Conservation (phyloP, 2,888 invertebrate genomes). For the Pandemis corylana region DNA sequence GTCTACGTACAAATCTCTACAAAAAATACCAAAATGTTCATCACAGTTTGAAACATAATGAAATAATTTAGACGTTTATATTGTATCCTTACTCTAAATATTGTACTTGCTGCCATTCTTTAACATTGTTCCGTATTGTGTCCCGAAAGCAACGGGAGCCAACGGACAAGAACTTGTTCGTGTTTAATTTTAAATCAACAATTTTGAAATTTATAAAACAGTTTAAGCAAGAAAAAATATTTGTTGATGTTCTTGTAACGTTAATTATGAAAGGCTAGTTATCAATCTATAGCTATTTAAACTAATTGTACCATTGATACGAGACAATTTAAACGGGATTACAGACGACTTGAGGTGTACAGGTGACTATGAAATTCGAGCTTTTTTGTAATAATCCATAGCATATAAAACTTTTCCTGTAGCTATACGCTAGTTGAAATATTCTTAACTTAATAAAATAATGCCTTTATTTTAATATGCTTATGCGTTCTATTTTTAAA, state of each 20-base stretch:
- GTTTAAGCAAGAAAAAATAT: background rate
- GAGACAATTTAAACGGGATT: background rate
- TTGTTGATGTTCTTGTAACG: background rate
- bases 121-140: background rate
- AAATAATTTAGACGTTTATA: conserved; percentile 10
- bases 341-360: background rate
- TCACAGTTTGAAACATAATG: conserved; percentile 27
- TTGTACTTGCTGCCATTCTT: conserved; percentile 35
- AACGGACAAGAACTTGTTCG: background rate
- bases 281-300: background rate
- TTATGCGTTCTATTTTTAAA: too few species aligned
- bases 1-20: conserved; percentile 25
- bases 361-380: background rate
- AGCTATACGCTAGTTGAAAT: background rate
- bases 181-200: background rate
- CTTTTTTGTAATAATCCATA: background rate
- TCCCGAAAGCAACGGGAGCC: background rate
- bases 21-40: conserved; percentile 23
- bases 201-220: background rate
- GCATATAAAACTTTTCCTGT: background rate
- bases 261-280: background rate
- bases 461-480: background rate
- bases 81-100: conserved; percentile 23
- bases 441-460: background rate
- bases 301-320: background rate